Evolutionary conservation across 2,797 vertebrate genomes (phyloP), one percentile per base, ranked within the genome.

Genomic region (Enteromius radiatus): DNA sequence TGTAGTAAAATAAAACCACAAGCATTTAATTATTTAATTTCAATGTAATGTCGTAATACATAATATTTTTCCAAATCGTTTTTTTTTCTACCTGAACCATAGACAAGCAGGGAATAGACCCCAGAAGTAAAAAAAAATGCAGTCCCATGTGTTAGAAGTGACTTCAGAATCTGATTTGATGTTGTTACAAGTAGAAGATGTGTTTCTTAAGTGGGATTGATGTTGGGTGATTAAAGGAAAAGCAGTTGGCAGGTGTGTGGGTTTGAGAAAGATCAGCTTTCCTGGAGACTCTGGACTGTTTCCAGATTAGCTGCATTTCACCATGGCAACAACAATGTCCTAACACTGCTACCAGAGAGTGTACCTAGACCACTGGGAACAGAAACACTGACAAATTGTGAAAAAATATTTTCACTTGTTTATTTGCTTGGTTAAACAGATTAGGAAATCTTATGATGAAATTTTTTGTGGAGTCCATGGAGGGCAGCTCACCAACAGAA

Each of bases 131-230:
- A 23, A 70, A 47, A 23, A 41, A 43, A 21, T 33, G 26, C 28
- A 31, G 45, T 5, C 10, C 4, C 68, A 31, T 31, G 68, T 12
- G 68, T 70, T 14, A 70, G 23, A 17, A 26, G 45, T 49, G 28
- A 49, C 43, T 49, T 33, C 1, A 49, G 4, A 71, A 31, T 33
- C 26, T 12, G 45, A 49, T 52, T 3, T 73, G 70, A 52, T 73
- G 26, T 11, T 21, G 28, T 52, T 73, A n/a, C 10, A 11, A 0
- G 70, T 19, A 73, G 45, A 33, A 45, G 4, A 52, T 4, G 17
- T 52, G 70, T 73, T 73, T 73, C 26, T 81, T 63, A 33, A 61
- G 54, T 63, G 14, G 68, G 68, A 71, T 47, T 70, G 31, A 61
- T 69, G 79, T 81, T 56, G n/a, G n/a, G 17, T 15, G 54, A 70